Evolutionary conservation across 2,888 invertebrate genomes (phyloP), one percentile per base, ranked within the genome.

Genomic region (Panopea generosa): DNA sequence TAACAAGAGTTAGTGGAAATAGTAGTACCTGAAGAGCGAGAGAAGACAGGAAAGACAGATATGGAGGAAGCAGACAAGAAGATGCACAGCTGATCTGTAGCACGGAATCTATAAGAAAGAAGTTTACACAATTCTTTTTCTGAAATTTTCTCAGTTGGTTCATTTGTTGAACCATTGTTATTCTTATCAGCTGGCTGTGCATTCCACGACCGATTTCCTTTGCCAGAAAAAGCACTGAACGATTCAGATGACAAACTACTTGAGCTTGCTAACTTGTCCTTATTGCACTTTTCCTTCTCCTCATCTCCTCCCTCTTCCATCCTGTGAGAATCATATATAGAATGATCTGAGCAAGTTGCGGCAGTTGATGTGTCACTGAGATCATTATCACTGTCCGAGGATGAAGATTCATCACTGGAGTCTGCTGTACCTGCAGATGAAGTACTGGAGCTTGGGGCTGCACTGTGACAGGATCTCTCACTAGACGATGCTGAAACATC

Each of bases 181-280:
- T 11, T 11, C 7, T 16, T 40, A 16, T 45, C 16, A 9, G 18
- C 9, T 22, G 62, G 70, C 16, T 40, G 26, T 24, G 70, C 70
- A 70, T 70, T 70, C 63, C 62, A 70, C 2, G 70, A 70, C n/a
- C 26, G 27, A 27, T 70, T 70, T 40, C 63, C 63, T 50, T 49
- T 49, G 2, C 62, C 62, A 27, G 50, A 56, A 47, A 70, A 62
- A 1, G 53, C 53, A 14, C 33, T 43, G 43, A 40, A 49, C n/a
- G 24, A 49, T 7, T 22, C 16, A 7, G 33, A 33, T 7, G 6
- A 7, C 11, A 4, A 7, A 7, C 11, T 33, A 33, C 33, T 33
- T n/a, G n/a, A n/a, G n/a, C n/a, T n/a, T n/a, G n/a, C n/a, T 11
- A 33, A 33, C 4, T 33, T 33, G 33, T 33, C 33, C 11, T 11